A percentile compares a stretch with the other conserved stretches of the same genome.
Evolutionary conservation across 2,113 vertebrate genomes (phyloP).

Genomic region (Sprattus sprattus): DNA sequence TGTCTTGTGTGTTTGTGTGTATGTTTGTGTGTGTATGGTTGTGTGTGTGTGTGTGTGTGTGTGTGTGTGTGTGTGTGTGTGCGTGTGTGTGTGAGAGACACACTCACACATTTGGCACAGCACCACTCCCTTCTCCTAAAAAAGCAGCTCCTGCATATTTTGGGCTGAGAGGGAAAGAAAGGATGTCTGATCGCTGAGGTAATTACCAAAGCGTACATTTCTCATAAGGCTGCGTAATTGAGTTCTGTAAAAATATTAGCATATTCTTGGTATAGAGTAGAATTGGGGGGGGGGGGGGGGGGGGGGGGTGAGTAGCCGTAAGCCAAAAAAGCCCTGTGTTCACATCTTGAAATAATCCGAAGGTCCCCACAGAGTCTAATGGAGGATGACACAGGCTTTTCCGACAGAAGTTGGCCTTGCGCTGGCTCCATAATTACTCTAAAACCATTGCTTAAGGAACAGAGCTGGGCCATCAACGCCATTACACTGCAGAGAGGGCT

Average conservation of each 20-base stretch:
- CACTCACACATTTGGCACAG: not conserved
- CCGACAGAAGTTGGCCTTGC: conserved; percentile 38
- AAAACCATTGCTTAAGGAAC: conserved; percentile 46
- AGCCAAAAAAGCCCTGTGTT: conserved; percentile 43
- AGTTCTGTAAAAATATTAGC: conserved; percentile 56
- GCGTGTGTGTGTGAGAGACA: not conserved
- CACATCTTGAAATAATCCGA: conserved; percentile 60
- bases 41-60: conserved; percentile 13
- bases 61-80: not conserved
- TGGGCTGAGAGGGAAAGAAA: not conserved
- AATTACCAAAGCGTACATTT: conserved; percentile 32
- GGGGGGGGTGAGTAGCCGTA: not conserved
- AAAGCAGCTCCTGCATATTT: conserved; percentile 23
- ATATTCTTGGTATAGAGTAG: conserved; percentile 31
- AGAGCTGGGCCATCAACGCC: conserved; percentile 40
- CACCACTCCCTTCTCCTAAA: not conserved
- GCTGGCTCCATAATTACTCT: conserved; percentile 57
- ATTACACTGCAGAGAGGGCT: conserved; percentile 17
- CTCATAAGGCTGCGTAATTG: conserved; percentile 42
- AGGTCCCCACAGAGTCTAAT: conserved; percentile 54
- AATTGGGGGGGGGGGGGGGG: not conserved
- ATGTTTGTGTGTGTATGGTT: conserved; percentile 6
- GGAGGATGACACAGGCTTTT: conserved; percentile 58
- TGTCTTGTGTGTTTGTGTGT: not conserved
- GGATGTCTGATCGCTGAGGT: conserved; percentile 31